Base-by-base conservation (phyloP, 1,140 invertebrate species). In the Alviniconcha marisindica region DNA sequence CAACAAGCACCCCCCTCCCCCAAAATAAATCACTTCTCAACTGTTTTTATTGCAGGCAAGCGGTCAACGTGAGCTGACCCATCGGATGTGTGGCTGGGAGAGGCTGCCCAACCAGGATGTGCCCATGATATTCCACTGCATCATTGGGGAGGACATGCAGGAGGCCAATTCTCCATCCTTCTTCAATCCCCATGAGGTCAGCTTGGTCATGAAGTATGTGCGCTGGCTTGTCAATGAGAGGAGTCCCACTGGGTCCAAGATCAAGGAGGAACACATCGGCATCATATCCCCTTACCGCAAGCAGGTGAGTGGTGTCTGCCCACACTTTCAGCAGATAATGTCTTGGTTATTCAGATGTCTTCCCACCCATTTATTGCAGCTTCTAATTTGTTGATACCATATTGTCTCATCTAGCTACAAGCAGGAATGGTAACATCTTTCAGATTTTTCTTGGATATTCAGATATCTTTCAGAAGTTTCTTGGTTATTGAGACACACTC, bases 261-360 rank as follows among this genome's bases (percentile, higher is more conserved):
- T 98, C n/a, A 90, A 88, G 12, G 92, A 95, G 77, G 92, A 95
- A 69, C 95, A 98, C 88, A 96, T 99, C 91, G 98, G 98, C 15
- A 96, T 99, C 86, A 97, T 99, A 79, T 96, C 97, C 7, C 98
- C 98, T 0, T 99, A 99, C 92, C 92, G 95, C 82, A 97, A 97
- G 91, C 98, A 99, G 95, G 97, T 97, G 60, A 63, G 40, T 60
- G 74, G n/a, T 7, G 12, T 36, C 38, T 38, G n/a, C n/a, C n/a
- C n/a, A n/a, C n/a, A n/a, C n/a, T n/a, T n/a, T n/a, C n/a, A n/a
- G n/a, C n/a, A n/a, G n/a, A n/a, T n/a, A n/a, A n/a, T n/a, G n/a
- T n/a, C n/a, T n/a, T n/a, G n/a, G n/a, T n/a, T n/a, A n/a, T n/a
- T n/a, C n/a, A n/a, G n/a, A n/a, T n/a, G n/a, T n/a, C n/a, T n/a